Evolutionary conservation across 2,888 invertebrate species (phyloP).

Genomic region (Resseliella maxima): DNA sequence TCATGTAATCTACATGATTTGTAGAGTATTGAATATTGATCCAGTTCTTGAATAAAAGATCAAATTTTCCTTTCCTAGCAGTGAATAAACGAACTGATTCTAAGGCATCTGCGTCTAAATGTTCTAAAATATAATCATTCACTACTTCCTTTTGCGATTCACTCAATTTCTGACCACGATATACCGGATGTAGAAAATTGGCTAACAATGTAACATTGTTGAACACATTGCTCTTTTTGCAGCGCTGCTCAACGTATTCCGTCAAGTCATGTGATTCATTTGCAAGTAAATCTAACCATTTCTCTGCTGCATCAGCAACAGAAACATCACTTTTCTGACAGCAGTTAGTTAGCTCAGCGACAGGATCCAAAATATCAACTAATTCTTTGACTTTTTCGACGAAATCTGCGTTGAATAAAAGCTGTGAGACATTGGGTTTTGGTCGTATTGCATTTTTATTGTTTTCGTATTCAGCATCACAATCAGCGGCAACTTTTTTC

Average conservation of each 20-base stretch:
- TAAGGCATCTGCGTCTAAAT: neutral
- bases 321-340: neutral
- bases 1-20: no score
- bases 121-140: neutral
- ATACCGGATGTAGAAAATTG: neutral
- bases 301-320: neutral
- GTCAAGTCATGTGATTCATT: neutral
- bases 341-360: neutral
- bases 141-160: neutral
- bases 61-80: neutral
- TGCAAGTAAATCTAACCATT: neutral
- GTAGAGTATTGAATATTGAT: no score
- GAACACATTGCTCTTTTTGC: neutral
- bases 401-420: neutral
- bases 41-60: no score
- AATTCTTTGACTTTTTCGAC: neutral
- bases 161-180: neutral
- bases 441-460: neutral
- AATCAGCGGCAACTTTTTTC: neutral
- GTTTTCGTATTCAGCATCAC: neutral
- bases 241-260: neutral
- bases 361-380: neutral
- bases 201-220: neutral
- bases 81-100: neutral
- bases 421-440: neutral